phyloP scores from a whole-genome alignment of 2,888 invertebrate genomes.

The Siphonodentalium dalli region DNA sequence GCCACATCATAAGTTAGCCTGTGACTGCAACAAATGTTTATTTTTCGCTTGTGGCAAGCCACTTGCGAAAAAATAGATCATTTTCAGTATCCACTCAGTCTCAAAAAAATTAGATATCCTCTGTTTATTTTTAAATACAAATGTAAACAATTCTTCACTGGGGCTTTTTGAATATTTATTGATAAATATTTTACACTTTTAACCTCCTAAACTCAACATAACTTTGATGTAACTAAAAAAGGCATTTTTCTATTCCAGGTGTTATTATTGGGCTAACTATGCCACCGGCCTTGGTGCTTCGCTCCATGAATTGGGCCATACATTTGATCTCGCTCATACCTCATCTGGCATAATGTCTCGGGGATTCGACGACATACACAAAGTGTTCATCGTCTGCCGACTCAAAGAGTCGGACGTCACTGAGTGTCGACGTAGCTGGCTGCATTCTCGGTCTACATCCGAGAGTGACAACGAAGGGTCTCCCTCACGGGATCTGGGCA shows the following conservation, averaged over 20 bases:
- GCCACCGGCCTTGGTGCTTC: slow-evolving; percentile 90
- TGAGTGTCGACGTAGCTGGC: no score
- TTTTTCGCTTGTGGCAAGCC: no score
- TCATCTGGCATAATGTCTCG: slow-evolving; percentile 88
- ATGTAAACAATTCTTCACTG: neutral
- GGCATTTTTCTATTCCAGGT: slow-evolving; percentile 67
- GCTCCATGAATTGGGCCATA: slow-evolving; percentile 92
- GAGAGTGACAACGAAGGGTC: neutral
- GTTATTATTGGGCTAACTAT: slow-evolving; percentile 85
- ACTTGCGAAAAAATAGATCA: no score
- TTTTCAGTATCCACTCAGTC: neutral
- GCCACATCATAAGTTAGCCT: no score
- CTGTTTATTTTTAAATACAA: no score
- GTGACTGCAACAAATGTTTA: no score
- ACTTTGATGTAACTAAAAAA: neutral
- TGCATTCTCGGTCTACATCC: no score
- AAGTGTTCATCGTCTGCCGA: slow-evolving; percentile 56
- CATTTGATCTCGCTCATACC: slow-evolving; percentile 92
- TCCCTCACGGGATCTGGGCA: slow-evolving; percentile 1
- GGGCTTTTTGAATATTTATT: neutral
- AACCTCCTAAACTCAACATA: no score
- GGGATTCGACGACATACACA: slow-evolving; percentile 64
- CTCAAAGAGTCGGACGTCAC: no score
- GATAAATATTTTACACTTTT: neutral
- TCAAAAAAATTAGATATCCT: neutral